Conservation (phyloP, 2,797 vertebrate species). For the Malacoctenus gilli region DNA sequence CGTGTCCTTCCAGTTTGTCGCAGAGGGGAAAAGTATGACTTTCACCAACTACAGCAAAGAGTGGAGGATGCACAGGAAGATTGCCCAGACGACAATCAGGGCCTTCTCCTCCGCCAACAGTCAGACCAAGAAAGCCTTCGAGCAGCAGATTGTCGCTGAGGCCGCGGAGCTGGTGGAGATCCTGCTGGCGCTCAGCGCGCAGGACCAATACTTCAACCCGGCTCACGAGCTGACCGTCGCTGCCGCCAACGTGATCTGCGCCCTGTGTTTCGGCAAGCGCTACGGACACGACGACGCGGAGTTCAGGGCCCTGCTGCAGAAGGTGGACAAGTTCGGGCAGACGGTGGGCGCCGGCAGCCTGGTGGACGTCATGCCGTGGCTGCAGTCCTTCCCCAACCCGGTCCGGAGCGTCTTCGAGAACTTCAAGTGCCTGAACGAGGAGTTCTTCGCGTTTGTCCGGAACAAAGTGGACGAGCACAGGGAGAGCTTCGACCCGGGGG, state of each 20-base stretch:
- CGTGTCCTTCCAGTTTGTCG: slow-evolving; percentile 79
- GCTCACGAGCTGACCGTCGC: slow-evolving; percentile 79
- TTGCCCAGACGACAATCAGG: slow-evolving; percentile 83
- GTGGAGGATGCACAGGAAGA: slow-evolving; percentile 84
- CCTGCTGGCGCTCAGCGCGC: slow-evolving; percentile 68
- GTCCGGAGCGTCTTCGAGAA: slow-evolving; percentile 78
- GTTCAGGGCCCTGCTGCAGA: slow-evolving; percentile 79
- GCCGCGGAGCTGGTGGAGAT: slow-evolving; percentile 75
- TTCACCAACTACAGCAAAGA: slow-evolving; percentile 80
- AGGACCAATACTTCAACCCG: slow-evolving; percentile 76
- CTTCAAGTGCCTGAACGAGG: slow-evolving; percentile 81
- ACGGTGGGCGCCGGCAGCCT: slow-evolving; percentile 86
- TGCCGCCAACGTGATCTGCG: slow-evolving; percentile 85
- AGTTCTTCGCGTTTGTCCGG: slow-evolving; percentile 81
- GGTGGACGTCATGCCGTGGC: slow-evolving; percentile 88
- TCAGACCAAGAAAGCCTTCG: slow-evolving; percentile 77
- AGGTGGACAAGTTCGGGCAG: slow-evolving; percentile 79
- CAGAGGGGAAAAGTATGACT: slow-evolving; percentile 80
- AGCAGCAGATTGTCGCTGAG: slow-evolving; percentile 83
- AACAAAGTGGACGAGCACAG: slow-evolving; percentile 81
- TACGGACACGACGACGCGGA: slow-evolving; percentile 82
- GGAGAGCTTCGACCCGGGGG: slow-evolving; percentile 69
- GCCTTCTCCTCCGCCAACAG: slow-evolving; percentile 81
- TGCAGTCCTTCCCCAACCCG: slow-evolving; percentile 85
- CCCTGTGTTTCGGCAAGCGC: slow-evolving; percentile 87